Percentiles rank a stretch among this genome's conserved stretches.
phyloP scores from a whole-genome alignment of 2,797 vertebrate genomes.

The Propithecus perrieri region DNA sequence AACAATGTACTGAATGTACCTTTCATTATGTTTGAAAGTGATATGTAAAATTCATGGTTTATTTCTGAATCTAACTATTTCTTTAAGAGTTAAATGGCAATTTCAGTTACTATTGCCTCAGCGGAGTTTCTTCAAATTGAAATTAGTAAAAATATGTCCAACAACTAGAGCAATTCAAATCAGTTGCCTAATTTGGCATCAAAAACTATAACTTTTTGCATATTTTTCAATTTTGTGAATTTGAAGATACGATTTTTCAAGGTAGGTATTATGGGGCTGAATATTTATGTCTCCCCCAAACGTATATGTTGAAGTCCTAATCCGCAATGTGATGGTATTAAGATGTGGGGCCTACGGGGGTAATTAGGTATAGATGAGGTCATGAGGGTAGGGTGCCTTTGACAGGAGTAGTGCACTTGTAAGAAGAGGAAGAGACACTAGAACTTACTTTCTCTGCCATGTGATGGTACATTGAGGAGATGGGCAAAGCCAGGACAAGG shows the following conservation, averaged over 20 bases:
- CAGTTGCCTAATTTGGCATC: background rate
- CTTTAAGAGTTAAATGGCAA: background rate
- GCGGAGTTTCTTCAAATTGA: background rate
- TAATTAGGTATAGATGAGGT: background rate
- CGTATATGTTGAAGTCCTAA: background rate
- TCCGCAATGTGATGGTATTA: background rate
- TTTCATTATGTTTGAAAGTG: background rate
- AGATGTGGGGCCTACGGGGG: no score
- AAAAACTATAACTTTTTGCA: background rate
- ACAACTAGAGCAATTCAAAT: background rate
- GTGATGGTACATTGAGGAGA: background rate
- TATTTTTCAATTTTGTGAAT: background rate
- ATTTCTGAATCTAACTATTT: background rate
- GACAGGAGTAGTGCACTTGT: background rate
- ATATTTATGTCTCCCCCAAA: background rate
- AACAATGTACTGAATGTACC: background rate
- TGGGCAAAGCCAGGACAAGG: background rate
- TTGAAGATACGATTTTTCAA: background rate
- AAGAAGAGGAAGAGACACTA: background rate
- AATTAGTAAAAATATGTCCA: background rate
- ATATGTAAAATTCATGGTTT: background rate
- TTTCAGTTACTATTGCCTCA: background rate
- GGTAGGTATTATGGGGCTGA: background rate
- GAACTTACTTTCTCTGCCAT: background rate
- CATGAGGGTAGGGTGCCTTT: background rate